Evolutionary conservation across 2,888 invertebrate genomes (phyloP).

Genomic region (Cheiracanthium punctorium): DNA sequence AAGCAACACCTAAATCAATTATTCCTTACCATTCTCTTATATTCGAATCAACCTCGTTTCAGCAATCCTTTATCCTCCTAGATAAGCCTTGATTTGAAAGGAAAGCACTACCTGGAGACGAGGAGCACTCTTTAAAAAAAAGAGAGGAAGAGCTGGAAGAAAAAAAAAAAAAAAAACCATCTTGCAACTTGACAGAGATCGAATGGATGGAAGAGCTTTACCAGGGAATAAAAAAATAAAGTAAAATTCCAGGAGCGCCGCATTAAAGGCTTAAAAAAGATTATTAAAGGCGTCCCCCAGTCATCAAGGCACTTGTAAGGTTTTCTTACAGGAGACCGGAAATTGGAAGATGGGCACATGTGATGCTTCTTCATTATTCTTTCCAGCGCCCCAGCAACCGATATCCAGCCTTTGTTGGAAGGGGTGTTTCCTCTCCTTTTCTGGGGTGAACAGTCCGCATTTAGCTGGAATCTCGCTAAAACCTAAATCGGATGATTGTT

Average conservation of each 20-base stretch:
- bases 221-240: neutral
- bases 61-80: neutral
- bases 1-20: no score
- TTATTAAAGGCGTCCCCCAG: conserved; percentile 20
- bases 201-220: neutral
- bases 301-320: neutral
- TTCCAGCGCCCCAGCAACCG: conserved; percentile 1
- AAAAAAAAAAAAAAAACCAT: neutral
- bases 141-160: no score
- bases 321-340: conserved; percentile 57
- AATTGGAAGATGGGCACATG: conserved; percentile 60
- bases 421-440: neutral
- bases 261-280: conserved; percentile 47
- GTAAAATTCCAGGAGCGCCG: conserved; percentile 1
- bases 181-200: conserved; percentile 1
- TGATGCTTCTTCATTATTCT: conserved; percentile 62
- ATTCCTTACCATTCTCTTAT: no score
- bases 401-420: conserved; percentile 7
- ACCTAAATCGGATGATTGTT: no score
- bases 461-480: no score
- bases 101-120: neutral
- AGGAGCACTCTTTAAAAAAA: neutral
- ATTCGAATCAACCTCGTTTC: no score
- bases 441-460: neutral
- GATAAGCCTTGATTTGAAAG: conserved; percentile 6